A percentile compares a stretch with the other conserved stretches of the same genome.
phyloP scores from a whole-genome alignment of 2,797 vertebrate genomes.

The Leptoclinus maculatus region DNA sequence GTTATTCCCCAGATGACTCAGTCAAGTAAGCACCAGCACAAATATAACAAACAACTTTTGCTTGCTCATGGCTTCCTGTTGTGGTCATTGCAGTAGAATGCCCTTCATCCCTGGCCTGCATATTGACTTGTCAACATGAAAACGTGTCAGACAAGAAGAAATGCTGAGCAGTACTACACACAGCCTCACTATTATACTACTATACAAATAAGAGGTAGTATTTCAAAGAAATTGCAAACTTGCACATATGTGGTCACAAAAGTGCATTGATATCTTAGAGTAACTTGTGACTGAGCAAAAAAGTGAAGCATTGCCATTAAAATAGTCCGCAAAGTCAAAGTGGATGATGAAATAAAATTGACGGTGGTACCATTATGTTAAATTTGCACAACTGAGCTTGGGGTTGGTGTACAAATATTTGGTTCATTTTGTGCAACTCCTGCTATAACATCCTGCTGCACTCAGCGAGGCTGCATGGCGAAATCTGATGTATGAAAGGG shows the following conservation, averaged over 20 bases:
- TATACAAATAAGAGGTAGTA: conserved; percentile 8
- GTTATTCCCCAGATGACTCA: background rate
- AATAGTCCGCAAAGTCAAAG: conserved; percentile 11
- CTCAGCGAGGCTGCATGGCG: conserved; percentile 51
- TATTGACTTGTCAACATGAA: conserved; percentile 29
- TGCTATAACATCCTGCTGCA: conserved; percentile 42
- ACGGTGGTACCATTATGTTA: conserved; percentile 24
- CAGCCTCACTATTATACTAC: conserved; percentile 1
- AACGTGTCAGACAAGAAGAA: conserved; percentile 21
- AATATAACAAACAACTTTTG: conserved; percentile 6
- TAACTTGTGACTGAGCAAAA: conserved; percentile 23
- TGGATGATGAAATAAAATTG: background rate
- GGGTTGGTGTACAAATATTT: conserved; percentile 21
- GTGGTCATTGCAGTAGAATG: conserved; percentile 16
- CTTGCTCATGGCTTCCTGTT: background rate
- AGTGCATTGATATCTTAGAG: conserved; percentile 7
- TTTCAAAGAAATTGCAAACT: conserved; percentile 19
- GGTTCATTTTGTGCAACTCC: conserved; percentile 47
- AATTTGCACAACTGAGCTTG: conserved; percentile 40
- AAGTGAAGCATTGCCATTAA: conserved; percentile 13
- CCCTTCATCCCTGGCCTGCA: background rate
- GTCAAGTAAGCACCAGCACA: conserved; percentile 3
- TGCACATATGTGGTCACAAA: conserved; percentile 35
- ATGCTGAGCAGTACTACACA: conserved; percentile 25
- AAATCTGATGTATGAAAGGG: conserved; percentile 50